Evolutionary conservation across 2,888 invertebrate species (phyloP).

Genomic region (Dicyrtomina minuta): DNA sequence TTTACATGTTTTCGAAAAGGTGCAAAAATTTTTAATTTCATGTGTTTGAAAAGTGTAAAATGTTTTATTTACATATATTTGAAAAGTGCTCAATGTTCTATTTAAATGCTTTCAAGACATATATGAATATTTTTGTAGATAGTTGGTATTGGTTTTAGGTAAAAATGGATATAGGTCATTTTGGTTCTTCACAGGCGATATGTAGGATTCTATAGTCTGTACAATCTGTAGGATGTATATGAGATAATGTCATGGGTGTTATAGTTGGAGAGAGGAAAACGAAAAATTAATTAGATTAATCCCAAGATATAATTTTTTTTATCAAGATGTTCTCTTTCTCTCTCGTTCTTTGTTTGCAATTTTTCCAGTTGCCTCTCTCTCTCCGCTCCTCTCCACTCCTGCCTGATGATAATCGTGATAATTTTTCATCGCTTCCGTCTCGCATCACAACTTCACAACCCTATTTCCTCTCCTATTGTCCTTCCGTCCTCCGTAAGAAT

Average conservation of each 20-base stretch:
- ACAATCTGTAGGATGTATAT: not conserved
- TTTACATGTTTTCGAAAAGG: too few species aligned
- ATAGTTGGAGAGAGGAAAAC: not conserved
- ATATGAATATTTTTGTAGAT: too few species aligned
- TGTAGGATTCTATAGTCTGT: too few species aligned
- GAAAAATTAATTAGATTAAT: conserved; percentile 17
- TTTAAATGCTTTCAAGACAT: too few species aligned
- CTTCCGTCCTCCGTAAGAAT: conserved; percentile 5
- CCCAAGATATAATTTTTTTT: conserved; percentile 15
- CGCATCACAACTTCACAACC: not conserved
- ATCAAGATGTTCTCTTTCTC: conserved; percentile 17
- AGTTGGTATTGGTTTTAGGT: too few species aligned
- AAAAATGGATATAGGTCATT: too few species aligned
- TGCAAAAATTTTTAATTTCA: too few species aligned
- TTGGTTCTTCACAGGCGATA: too few species aligned
- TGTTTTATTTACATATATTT: too few species aligned
- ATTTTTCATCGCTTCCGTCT: conserved; percentile 41
- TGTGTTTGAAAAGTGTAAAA: too few species aligned
- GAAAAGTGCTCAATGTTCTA: too few species aligned
- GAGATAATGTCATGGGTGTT: conserved; percentile 18
- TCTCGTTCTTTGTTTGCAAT: conserved; percentile 1
- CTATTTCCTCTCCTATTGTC: not conserved
- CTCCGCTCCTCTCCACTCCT: not conserved
- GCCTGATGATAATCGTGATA: conserved; percentile 38
- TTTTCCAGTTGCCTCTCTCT: not conserved